These are phyloP conservation scores for Malacoraja senta DNA, from an alignment of 2,797 vertebrate genomes.

Conservation along the genomic window DNA sequence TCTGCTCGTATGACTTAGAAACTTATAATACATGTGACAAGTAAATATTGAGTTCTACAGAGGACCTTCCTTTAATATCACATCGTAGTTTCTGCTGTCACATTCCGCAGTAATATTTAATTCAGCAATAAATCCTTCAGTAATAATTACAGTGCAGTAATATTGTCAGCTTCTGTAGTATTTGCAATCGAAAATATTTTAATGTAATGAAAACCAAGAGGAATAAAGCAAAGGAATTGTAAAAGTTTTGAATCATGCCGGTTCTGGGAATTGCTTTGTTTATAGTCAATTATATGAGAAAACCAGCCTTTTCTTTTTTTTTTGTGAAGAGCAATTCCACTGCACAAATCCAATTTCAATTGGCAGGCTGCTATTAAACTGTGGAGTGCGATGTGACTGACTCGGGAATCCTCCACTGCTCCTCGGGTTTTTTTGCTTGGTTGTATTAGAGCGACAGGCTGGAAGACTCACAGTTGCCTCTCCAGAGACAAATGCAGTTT, in stretches of 20 bases:
- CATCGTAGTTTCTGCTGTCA: neutral
- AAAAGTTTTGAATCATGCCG: neutral
- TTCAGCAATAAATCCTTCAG: neutral
- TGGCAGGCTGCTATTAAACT: neutral
- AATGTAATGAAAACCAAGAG: neutral
- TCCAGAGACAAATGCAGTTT: neutral
- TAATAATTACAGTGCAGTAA: neutral
- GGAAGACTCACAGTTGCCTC: neutral
- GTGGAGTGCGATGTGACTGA: neutral
- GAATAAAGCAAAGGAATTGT: neutral
- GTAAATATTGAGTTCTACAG: too few relatives aligned
- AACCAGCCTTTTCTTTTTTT: neutral
- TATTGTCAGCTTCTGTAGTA: too few relatives aligned
- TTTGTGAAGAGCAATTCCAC: neutral
- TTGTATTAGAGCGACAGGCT: neutral
- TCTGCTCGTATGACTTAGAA: too few relatives aligned
- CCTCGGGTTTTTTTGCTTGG: neutral
- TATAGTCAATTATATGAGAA: neutral
- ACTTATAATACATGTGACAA: too few relatives aligned
- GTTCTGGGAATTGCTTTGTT: neutral
- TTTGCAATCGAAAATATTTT: neutral
- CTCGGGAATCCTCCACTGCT: neutral
- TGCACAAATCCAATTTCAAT: neutral
- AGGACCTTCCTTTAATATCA: too few relatives aligned
- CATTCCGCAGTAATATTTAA: neutral